Percentiles rank a stretch among this genome's conserved stretches.
These are phyloP conservation scores for Serinus canaria DNA, from an alignment of 2,113 vertebrate species.

Conservation along the genomic window DNA sequence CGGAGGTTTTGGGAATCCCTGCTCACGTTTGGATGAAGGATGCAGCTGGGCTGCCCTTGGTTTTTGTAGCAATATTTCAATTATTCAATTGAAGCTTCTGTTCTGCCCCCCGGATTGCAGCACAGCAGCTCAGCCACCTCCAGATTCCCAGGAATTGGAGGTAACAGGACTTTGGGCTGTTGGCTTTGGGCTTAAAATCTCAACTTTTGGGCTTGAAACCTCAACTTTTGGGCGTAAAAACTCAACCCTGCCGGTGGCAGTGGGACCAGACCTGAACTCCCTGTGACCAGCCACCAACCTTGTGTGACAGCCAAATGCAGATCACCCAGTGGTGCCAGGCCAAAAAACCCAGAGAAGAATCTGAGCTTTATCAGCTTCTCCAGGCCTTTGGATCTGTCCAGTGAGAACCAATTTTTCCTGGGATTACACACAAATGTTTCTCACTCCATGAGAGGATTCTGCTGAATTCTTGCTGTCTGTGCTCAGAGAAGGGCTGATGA, in stretches of 20 bases:
- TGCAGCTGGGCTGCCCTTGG: too few species aligned
- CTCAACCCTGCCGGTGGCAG: background rate
- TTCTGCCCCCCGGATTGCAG: background rate
- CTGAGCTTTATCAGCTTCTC: background rate
- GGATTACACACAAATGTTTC: background rate
- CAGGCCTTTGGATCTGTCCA: background rate
- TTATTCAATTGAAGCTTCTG: background rate
- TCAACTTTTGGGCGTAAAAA: background rate
- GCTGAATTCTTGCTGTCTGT: background rate
- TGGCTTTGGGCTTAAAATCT: background rate
- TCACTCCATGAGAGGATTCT: background rate
- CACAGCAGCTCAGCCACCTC: fast-evolving
- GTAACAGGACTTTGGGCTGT: fast-evolving
- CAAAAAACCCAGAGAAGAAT: background rate
- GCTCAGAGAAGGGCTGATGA: background rate
- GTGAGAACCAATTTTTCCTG: background rate
- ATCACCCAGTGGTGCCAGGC: background rate
- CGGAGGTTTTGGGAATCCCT: background rate
- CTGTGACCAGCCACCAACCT: background rate
- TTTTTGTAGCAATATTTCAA: fast-evolving
- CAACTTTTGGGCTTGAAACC: background rate
- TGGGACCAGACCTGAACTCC: background rate
- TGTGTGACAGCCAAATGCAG: fast-evolving
- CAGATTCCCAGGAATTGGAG: background rate
- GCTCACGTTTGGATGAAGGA: fast-evolving